Evolutionary conservation across 2,888 invertebrate genomes (phyloP).

Genomic region (Ephialtes manifestator): DNA sequence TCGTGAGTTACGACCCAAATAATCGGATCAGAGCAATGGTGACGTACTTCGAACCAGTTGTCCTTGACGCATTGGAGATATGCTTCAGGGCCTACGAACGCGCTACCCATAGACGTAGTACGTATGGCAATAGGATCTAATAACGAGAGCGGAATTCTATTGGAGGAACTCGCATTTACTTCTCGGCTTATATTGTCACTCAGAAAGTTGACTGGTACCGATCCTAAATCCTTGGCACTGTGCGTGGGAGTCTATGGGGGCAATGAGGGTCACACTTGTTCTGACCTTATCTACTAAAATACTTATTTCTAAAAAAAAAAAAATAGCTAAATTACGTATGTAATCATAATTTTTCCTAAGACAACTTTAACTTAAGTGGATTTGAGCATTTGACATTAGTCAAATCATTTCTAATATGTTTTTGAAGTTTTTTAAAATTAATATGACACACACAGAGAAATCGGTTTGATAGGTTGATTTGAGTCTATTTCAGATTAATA

Average conservation of each 20-base stretch:
- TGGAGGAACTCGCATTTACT: background rate
- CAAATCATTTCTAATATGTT: no score
- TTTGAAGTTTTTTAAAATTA: no score
- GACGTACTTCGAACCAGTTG: conserved; percentile 49
- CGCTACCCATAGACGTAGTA: conserved; percentile 5
- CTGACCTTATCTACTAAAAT: background rate
- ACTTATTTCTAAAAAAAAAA: no score
- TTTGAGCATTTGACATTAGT: no score
- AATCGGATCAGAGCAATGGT: conserved; percentile 33
- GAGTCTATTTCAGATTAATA: no score
- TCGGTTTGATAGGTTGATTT: no score
- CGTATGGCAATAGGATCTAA: background rate
- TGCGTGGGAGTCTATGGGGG: background rate
- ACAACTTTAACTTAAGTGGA: no score
- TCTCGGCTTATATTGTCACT: background rate
- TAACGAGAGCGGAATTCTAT: background rate
- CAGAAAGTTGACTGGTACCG: conserved; percentile 19
- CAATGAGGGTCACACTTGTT: background rate
- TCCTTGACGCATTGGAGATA: conserved; percentile 45
- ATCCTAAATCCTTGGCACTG: background rate
- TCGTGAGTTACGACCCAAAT: background rate
- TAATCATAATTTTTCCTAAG: no score
- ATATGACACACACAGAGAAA: no score
- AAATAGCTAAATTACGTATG: no score
- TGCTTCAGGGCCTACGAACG: conserved; percentile 20